A percentile compares a stretch with the other conserved stretches of the same genome.
Conservation (phyloP, 2,113 vertebrate genomes). For the Neomonachus schauinslandi region DNA sequence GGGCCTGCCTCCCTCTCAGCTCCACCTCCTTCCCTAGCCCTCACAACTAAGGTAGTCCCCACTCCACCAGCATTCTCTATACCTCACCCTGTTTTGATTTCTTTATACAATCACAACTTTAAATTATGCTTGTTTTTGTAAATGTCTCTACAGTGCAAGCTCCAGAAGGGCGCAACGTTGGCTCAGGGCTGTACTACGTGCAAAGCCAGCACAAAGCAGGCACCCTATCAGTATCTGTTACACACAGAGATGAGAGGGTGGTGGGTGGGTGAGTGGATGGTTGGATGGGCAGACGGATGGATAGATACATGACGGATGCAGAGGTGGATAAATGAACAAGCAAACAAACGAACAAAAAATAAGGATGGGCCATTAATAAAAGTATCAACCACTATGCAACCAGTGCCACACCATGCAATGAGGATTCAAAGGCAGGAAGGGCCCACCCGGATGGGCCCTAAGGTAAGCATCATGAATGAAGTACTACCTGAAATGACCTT, state of each 20-base stretch:
- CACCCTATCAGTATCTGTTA: background rate
- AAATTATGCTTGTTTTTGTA: background rate
- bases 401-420: background rate
- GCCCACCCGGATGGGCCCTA: background rate
- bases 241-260: background rate
- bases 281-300: background rate
- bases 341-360: background rate
- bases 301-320: background rate
- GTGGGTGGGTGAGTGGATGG: background rate
- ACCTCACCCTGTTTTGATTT: background rate
- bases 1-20: background rate
- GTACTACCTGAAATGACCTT: background rate
- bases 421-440: background rate
- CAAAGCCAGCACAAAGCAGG: background rate
- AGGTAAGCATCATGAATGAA: background rate
- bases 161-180: background rate
- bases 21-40: background rate
- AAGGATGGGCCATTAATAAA: background rate
- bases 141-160: background rate
- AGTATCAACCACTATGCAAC: background rate
- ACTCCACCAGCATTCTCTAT: background rate
- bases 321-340: background rate
- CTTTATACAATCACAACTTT: background rate
- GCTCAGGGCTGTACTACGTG: background rate
- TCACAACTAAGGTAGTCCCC: background rate